Evolutionary conservation across 2,888 invertebrate species (phyloP), one percentile per base, ranked within the genome.

Genomic region (Epistrophella euchroma): DNA sequence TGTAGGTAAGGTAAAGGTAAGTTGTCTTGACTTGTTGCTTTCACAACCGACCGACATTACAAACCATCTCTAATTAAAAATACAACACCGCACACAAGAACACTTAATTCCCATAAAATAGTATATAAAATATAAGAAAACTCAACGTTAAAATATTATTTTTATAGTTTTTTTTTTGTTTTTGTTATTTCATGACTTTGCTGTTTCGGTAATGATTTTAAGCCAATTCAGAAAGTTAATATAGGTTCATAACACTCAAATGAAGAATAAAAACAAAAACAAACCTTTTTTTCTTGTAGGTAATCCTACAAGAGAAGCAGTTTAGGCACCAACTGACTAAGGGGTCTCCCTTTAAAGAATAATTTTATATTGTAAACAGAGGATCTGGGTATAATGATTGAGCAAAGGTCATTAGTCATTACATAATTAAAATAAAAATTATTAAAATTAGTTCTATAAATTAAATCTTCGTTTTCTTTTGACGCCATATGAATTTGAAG

Each of bases 1-100:
- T 45, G 17, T 45, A 5, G 35, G 10, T 35, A 11, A 11, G 40
- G 32, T 40, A 15, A 13, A 37, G 10, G 9, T 32, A 32, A 6
- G 28, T 32, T 43, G 43, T 43, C n/a, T 43, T 43, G 43, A 83
- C 82, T 83, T 83, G 82, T 83, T 83, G 83, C 43, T 62, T 43
- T 62, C 43, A 43, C 43, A 62, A 62, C 5, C 47, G 10, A 45
- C 45, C 17, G 45, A 56, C 56, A 56, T 56, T 32, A 3, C 10
- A 55, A 47, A 11, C 19, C 55, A 52, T 56, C n/a, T 56, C 32
- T 56, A 56, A 56, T 56, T 56, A 56, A 58, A 60, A 37, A 60
- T 60, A 60, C 58, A 60, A 60, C 37, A 60, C 58, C 58, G 37
- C 37, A 11, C 19, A 58, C 35, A 58, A 60, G 37, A 37, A 60